Percentiles rank a stretch among this genome's conserved stretches.
phyloP scores from a whole-genome alignment of 92 coral and sea anemone genomes.

The Chrysogorgia sp. region DNA sequence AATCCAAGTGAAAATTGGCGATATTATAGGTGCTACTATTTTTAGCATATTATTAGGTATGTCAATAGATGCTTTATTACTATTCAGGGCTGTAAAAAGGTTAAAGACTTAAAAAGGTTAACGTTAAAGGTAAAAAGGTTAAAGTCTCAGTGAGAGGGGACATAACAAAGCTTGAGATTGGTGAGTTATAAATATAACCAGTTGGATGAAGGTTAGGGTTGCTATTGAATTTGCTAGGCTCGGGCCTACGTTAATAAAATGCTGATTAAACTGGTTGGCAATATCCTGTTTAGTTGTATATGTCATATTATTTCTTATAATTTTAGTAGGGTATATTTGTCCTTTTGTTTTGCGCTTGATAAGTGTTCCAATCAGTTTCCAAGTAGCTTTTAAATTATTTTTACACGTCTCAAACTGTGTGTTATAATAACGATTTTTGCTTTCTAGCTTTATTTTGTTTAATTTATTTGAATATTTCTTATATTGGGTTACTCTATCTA shows the following conservation, averaged over 20 bases:
- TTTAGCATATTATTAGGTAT: background rate
- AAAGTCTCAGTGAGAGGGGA: background rate
- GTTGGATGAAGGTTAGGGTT: background rate
- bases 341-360: constrained; percentile 64
- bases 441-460: constrained; percentile 18
- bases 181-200: background rate
- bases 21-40: background rate
- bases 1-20: no score
- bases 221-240: constrained; percentile 44
- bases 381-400: constrained; percentile 57
- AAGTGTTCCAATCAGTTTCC: constrained; percentile 62
- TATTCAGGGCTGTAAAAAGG: background rate
- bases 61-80: background rate
- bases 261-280: constrained; percentile 66
- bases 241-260: constrained; percentile 60
- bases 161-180: background rate
- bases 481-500: background rate
- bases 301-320: constrained; percentile 42
- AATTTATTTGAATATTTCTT: constrained; percentile 40
- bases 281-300: constrained; percentile 52
- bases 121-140: no score
- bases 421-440: constrained; percentile 36
- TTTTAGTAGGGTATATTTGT: constrained; percentile 44
- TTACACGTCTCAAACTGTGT: constrained; percentile 53
- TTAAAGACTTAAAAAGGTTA: no score